Percentiles rank a stretch among this genome's conserved stretches.
Conservation (phyloP, 1,140 invertebrate species). For the Matsumurasca onukii region DNA sequence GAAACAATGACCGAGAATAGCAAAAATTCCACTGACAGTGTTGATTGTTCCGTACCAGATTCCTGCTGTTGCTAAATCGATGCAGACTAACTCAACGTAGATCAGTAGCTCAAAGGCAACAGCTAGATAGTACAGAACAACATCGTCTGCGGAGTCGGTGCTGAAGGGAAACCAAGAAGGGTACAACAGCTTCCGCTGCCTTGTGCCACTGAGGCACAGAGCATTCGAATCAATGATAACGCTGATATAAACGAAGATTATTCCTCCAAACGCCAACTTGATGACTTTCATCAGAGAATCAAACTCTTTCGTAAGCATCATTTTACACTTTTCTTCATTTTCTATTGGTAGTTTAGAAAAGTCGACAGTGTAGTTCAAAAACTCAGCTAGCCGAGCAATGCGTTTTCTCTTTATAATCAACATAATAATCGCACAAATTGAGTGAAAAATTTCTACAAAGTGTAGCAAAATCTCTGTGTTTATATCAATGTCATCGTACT, state of each 20-base stretch:
- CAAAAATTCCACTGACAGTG: not conserved
- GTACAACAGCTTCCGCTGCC: not conserved
- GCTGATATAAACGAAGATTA: not conserved
- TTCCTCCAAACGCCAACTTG: not conserved
- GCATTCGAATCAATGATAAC: conserved; percentile 13
- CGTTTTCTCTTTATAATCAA: not conserved
- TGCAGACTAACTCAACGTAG: conserved; percentile 13
- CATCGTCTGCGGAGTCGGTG: not conserved
- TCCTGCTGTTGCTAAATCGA: not conserved
- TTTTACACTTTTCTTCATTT: not conserved
- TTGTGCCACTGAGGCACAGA: not conserved
- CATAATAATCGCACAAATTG: not conserved
- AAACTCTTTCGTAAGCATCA: not conserved
- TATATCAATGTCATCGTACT: conserved; percentile 14
- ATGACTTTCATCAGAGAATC: conserved; percentile 7
- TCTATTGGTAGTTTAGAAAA: not conserved
- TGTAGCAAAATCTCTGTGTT: conserved; percentile 15
- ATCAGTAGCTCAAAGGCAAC: not conserved
- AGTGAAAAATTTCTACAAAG: not conserved
- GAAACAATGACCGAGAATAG: not conserved
- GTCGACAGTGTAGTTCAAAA: not conserved
- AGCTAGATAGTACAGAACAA: not conserved
- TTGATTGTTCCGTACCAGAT: conserved; percentile 10
- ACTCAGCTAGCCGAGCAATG: conserved; percentile 2
- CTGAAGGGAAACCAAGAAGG: conserved; percentile 12